These are phyloP conservation scores for Sebastes steindachneri DNA, from an alignment of 2,797 vertebrate genomes.

Conservation along the genomic window DNA sequence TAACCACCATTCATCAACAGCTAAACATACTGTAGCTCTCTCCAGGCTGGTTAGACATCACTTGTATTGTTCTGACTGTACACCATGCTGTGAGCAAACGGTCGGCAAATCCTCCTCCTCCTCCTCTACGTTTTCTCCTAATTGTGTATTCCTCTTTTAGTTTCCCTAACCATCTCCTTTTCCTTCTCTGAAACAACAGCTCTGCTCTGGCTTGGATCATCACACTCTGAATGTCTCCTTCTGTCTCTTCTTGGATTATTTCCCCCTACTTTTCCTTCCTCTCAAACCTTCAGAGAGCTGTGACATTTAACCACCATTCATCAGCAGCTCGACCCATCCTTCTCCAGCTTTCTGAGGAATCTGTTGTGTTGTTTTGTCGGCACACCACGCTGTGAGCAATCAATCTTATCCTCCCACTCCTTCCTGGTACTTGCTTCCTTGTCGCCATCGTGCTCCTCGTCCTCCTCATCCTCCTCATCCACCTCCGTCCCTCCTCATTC, in stretches of 20 bases:
- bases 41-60: background rate
- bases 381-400: background rate
- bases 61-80: background rate
- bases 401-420: background rate
- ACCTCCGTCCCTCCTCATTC: background rate
- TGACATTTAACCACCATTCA: constrained; percentile 29
- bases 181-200: background rate
- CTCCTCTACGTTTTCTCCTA: background rate
- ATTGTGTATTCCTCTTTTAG: background rate
- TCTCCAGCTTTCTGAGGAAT: background rate
- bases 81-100: background rate
- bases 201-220: background rate
- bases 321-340: background rate
- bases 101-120: background rate
- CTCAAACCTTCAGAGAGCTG: constrained; percentile 13
- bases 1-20: constrained; percentile 12
- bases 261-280: background rate
- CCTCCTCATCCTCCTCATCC: background rate
- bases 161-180: background rate
- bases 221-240: background rate
- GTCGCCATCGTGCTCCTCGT: background rate
- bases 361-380: background rate
- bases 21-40: background rate
- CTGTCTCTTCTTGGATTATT: background rate
- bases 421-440: background rate